Evolutionary conservation across 2,888 invertebrate species (phyloP), one percentile per base, ranked within the genome.

Genomic region (Tiliacea citrago): DNA sequence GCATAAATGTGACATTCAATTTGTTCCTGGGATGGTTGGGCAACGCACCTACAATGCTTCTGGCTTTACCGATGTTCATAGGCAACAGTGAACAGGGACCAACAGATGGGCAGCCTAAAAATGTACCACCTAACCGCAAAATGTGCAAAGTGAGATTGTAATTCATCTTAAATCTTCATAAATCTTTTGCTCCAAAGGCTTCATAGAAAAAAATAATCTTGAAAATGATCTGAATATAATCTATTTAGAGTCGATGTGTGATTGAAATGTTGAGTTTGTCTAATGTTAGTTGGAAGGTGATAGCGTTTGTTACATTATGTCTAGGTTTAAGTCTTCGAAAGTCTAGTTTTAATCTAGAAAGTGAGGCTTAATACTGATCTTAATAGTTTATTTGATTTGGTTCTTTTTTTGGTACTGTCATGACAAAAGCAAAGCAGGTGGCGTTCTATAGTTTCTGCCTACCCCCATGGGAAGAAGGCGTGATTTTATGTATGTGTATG

Each of bases 141-240:
- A 21, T n/a, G 24, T 24, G 13, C 21, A 47, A 29, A 63, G 7
- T 24, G 12, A 45, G 45, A 63, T 63, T 29, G 7, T 18, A 18
- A 13, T 47, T 49, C 29, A 49, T 29, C 29, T 29, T 29, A 29
- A 29, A 29, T 2, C 10, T 16, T 16, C 4, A n/a, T 24, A 6
- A 9, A 24, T 55, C 4, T 63, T 83, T 73, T 73, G 16, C 51
- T 66, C 57, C 16, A 68, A 87, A 81, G 73, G 75, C 87, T 86
- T 77, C 81, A 85, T 90, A 88, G 88, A 90, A 83, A 90, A n/a
- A 83, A 74, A 62, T 66, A 68, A 80, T 82, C 74, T 89, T 79
- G 84, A 84, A 85, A 65, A 75, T 90, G 93, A 93, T 94, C 93
- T 94, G 93, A 92, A 81, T 82, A 76, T 62, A 63, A 73, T 76